Evolutionary conservation across 2,113 vertebrate genomes (phyloP), one percentile per base, ranked within the genome.

Genomic region (Sclerurus mexicanus): DNA sequence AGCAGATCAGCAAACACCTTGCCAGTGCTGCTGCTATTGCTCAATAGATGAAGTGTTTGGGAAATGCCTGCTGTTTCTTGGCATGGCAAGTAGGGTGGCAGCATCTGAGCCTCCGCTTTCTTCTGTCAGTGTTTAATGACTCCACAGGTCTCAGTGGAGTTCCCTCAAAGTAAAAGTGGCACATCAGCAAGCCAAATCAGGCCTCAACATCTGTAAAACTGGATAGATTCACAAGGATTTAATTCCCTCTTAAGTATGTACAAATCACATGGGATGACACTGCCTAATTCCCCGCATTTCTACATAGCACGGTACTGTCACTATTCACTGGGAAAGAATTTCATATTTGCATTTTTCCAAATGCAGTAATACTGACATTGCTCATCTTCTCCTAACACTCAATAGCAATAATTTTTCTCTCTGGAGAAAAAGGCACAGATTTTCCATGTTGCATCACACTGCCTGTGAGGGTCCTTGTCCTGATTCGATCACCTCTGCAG

Each of bases 321-420:
- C 72, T 84, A 47, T 67, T 96, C 90, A 92, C 85, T 95, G 90
- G 96, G 93, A 95, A 96, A 96, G 85, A 96, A 95, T 92, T 80
- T 91, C 15, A 62, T 91, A 83, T 95, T 95, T 95, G 75, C 76
- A 75, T 90, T 94, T 94, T 93, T 94, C 93, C 90, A 90, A 93
- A 71, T 80, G 87, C 24, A 0, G 67, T 69, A 91, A 93, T 77
- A 85, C 60, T 87, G 82, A 40, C 74, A 79, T 91, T 85, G 66
- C 64, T 93, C 88, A 90, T 94, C 82, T 82, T 91, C 87, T 93
- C 59, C 71, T 60, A 74, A 67, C 22, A 31, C 33, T 94, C 42
- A 66, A 16, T 73, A 59, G 23, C 75, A 90, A 39, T 58, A 90
- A 44, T 44, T 77, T 94, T 39, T 66, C 63, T 53, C 68, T 80